phyloP scores from a whole-genome alignment of 2,797 vertebrate genomes.

The Fratercula arctica region DNA sequence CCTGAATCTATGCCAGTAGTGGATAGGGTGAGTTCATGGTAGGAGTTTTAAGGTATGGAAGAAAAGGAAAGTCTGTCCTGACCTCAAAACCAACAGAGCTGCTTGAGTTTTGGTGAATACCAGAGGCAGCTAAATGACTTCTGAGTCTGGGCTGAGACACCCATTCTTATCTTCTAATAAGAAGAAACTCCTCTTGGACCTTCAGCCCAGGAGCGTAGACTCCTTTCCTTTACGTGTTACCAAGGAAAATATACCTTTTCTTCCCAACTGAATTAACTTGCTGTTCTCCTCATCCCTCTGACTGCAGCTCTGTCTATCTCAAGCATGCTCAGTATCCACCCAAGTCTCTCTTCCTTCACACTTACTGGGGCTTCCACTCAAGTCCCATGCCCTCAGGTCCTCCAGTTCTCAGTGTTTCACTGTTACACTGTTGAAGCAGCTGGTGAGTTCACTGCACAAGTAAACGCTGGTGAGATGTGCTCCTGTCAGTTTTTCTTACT shows the following conservation, averaged over 20 bases:
- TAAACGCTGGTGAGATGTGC: neutral
- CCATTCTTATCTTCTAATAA: neutral
- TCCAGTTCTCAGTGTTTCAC: neutral
- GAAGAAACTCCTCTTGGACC: neutral
- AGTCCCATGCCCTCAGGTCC: neutral
- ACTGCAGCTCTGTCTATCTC: neutral
- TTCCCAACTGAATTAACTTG: neutral
- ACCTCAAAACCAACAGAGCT: neutral
- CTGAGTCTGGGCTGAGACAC: neutral
- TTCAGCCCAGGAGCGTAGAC: neutral
- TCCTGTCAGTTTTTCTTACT: neutral
- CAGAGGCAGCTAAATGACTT: neutral
- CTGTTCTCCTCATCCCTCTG: neutral
- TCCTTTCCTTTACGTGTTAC: neutral
- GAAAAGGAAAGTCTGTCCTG: neutral
- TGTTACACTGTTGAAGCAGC: neutral
- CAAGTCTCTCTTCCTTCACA: neutral
- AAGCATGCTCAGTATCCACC: neutral
- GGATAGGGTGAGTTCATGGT: neutral
- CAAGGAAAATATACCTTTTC: neutral
- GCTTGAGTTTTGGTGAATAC: neutral
- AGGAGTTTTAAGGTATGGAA: neutral
- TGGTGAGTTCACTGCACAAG: neutral
- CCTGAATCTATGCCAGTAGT: neutral
- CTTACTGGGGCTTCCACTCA: neutral